Percentiles rank a stretch among this genome's conserved stretches.
phyloP scores from a whole-genome alignment of 2,113 vertebrate species.

The Leucosticte australis region DNA sequence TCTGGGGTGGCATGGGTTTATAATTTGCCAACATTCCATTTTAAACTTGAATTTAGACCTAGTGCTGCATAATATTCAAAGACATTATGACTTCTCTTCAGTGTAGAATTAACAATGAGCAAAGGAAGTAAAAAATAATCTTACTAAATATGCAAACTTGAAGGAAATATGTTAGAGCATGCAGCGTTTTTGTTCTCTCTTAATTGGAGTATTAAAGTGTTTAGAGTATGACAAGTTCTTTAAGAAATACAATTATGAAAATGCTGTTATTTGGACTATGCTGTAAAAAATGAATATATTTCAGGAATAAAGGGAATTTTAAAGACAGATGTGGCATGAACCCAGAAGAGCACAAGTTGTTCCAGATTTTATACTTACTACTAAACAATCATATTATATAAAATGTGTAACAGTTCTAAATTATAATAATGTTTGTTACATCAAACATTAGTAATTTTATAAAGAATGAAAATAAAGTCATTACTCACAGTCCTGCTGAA shows the following conservation, averaged over 20 bases:
- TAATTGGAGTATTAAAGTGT: constrained; percentile 51
- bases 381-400: constrained; percentile 29
- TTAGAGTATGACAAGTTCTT: constrained; percentile 36
- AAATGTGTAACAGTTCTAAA: constrained; percentile 29
- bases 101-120: constrained; percentile 43
- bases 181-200: constrained; percentile 30
- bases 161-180: constrained; percentile 52
- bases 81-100: neutral
- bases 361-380: constrained; percentile 27
- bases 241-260: constrained; percentile 51
- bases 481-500: neutral
- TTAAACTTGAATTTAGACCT: constrained; percentile 50
- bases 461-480: neutral
- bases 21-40: constrained; percentile 39
- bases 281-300: constrained; percentile 14
- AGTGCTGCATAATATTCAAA: constrained; percentile 11
- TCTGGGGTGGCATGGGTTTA: constrained; percentile 23
- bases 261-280: constrained; percentile 16
- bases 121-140: neutral
- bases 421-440: neutral
- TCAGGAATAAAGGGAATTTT: constrained; percentile 53
- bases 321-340: constrained; percentile 20
- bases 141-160: constrained; percentile 22
- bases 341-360: constrained; percentile 25
- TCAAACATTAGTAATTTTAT: constrained; percentile 6